Conservation (phyloP, 2,797 vertebrate species). For the Hippoglossus hippoglossus region DNA sequence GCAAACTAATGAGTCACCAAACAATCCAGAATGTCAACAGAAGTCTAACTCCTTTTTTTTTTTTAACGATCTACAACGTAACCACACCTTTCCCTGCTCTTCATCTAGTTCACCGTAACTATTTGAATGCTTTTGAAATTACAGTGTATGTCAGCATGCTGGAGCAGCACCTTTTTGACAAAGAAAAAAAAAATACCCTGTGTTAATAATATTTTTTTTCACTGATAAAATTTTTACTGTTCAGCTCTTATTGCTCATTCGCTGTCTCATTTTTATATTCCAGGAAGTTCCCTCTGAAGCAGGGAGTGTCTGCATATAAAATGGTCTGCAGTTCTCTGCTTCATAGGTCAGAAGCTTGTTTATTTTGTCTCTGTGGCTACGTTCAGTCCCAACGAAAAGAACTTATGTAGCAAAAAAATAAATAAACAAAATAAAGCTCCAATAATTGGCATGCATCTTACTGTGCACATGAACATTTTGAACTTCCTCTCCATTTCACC, state of each 20-base stretch:
- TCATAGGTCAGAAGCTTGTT: conserved; percentile 99
- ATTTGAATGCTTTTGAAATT: conserved; percentile 70
- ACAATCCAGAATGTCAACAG: conserved; percentile 52
- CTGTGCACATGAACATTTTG: conserved; percentile 65
- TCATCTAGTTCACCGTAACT: conserved; percentile 55
- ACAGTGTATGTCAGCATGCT: conserved; percentile 68
- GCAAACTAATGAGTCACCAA: conserved; percentile 63
- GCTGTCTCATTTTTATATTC: conserved; percentile 99
- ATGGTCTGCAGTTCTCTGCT: conserved; percentile 99
- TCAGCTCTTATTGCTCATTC: conserved; percentile 99
- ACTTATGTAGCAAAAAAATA: conserved; percentile 64
- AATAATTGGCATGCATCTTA: conserved; percentile 79
- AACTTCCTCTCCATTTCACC: conserved; percentile 46
- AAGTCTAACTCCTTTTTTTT: conserved; percentile 46
- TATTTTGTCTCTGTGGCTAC: conserved; percentile 99
- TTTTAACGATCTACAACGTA: conserved; percentile 44
- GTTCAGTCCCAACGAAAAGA: conserved; percentile 91
- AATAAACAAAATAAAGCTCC: conserved; percentile 42
- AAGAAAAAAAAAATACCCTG: conserved; percentile 45
- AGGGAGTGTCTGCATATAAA: conserved; percentile 99
- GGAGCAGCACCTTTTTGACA: conserved; percentile 63
- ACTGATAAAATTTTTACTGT: conserved; percentile 88
- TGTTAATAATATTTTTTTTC: conserved; percentile 43
- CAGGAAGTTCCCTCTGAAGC: conserved; percentile 99
- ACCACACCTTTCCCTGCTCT: conserved; percentile 42